Conservation (phyloP, 2,888 invertebrate genomes). For the Diarsia rubi region DNA sequence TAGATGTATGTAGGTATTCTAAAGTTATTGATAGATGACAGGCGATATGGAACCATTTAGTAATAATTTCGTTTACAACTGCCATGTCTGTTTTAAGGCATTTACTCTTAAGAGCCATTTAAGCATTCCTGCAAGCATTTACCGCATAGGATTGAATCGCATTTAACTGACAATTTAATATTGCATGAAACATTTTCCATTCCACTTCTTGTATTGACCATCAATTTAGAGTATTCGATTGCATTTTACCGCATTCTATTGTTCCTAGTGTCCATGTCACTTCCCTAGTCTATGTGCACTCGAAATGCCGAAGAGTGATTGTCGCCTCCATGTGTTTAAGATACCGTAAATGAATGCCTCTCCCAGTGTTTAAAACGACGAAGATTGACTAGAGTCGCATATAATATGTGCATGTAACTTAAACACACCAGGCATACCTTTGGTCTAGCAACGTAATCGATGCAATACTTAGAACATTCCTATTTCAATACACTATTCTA, state of each 20-base stretch:
- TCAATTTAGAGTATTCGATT: slow-evolving; percentile 43
- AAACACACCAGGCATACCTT: slow-evolving; percentile 67
- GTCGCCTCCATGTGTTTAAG: slow-evolving; percentile 80
- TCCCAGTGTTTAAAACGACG: slow-evolving; percentile 7
- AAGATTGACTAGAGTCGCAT: slow-evolving; percentile 1
- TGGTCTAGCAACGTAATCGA: slow-evolving; percentile 69
- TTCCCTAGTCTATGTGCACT: slow-evolving; percentile 87
- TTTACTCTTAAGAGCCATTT: slow-evolving; percentile 64
- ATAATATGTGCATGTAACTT: slow-evolving; percentile 72
- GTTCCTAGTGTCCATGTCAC: slow-evolving; percentile 85
- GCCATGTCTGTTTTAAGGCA: slow-evolving; percentile 70
- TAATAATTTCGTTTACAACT: slow-evolving; percentile 68
- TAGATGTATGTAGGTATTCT: slow-evolving; percentile 53
- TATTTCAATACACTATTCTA: slow-evolving; percentile 68
- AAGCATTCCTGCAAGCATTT: slow-evolving; percentile 80
- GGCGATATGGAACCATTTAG: slow-evolving; percentile 81
- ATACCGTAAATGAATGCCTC: slow-evolving; percentile 66
- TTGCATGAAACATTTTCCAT: slow-evolving; percentile 68
- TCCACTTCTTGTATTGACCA: slow-evolving; percentile 59
- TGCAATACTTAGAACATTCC: slow-evolving; percentile 64
- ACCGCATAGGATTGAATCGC: slow-evolving; percentile 51
- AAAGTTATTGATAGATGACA: slow-evolving; percentile 51
- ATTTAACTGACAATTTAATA: slow-evolving; percentile 55
- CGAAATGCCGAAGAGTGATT: slow-evolving; percentile 89
- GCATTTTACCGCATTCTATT: slow-evolving; percentile 61